A percentile compares a stretch with the other conserved stretches of the same genome.
Conservation (phyloP, 2,797 vertebrate species). For the Enteromius fasciolatus region DNA sequence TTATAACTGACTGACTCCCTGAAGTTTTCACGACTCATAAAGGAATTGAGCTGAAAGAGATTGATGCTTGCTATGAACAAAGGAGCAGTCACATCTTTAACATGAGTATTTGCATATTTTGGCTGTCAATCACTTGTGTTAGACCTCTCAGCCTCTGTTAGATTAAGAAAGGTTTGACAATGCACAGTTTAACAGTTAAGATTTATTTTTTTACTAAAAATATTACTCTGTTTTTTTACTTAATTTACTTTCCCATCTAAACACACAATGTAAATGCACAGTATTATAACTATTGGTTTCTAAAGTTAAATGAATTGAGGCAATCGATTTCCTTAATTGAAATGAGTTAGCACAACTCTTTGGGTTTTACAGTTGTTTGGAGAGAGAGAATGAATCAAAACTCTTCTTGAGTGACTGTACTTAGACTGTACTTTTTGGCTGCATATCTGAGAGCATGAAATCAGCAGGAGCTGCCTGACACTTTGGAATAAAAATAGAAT, state of each 20-base stretch:
- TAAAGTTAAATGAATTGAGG: background rate
- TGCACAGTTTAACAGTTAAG: no score
- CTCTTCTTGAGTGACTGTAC: background rate
- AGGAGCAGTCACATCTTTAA: background rate
- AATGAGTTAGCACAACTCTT: background rate
- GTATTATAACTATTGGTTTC: background rate
- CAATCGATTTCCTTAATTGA: background rate
- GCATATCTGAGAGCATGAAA: constrained; percentile 12
- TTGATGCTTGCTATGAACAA: background rate
- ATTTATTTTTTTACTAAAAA: background rate
- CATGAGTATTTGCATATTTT: background rate
- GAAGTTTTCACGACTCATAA: background rate
- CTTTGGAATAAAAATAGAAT: background rate
- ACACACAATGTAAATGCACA: background rate
- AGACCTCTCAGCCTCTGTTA: background rate
- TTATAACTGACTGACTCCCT: constrained; percentile 18
- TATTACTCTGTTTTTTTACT: background rate
- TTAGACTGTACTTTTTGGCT: constrained; percentile 12
- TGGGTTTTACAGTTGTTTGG: background rate
- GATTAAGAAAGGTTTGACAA: background rate
- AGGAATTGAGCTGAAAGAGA: background rate
- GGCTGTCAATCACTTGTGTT: background rate
- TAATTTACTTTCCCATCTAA: background rate
- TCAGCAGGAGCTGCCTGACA: constrained; percentile 2
- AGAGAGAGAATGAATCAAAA: background rate